These are phyloP conservation scores for Melanostigma gelatinosum DNA, from an alignment of 2,113 vertebrate genomes.

Conservation along the genomic window DNA sequence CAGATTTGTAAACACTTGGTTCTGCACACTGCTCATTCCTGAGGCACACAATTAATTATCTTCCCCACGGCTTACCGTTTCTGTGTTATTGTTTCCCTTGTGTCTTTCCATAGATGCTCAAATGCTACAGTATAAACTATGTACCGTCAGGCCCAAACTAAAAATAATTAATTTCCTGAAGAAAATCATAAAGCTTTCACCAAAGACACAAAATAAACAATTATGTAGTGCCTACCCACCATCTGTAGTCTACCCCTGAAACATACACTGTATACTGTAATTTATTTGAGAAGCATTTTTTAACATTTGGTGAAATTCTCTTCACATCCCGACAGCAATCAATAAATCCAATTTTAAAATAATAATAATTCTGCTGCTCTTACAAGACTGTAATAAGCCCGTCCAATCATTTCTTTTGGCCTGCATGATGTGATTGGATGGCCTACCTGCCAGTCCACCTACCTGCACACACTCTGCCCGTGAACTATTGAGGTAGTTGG, in stretches of 20 bases:
- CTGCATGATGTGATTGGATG: no score
- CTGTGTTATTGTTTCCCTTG: slow-evolving; percentile 16
- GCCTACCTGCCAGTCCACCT: no score
- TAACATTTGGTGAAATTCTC: no score
- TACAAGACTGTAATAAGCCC: no score
- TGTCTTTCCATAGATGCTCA: slow-evolving; percentile 20
- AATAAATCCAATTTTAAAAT: no score
- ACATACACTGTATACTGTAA: background rate
- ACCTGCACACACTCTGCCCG: no score
- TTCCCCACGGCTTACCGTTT: slow-evolving; percentile 18
- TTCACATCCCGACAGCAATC: no score
- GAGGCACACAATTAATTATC: slow-evolving; percentile 19
- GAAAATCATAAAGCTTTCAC: background rate
- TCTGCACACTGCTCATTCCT: slow-evolving; percentile 25
- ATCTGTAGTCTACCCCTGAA: background rate
- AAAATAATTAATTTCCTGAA: slow-evolving; percentile 19
- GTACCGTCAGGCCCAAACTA: background rate
- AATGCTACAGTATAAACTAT: background rate
- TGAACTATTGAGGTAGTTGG: no score
- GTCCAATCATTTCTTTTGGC: no score
- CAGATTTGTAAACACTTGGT: slow-evolving; percentile 35
- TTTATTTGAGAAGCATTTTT: no score
- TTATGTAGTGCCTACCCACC: background rate
- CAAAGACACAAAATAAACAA: background rate
- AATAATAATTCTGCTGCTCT: no score